Conservation (phyloP, 2,113 vertebrate genomes). For the Anolis sagrei region DNA sequence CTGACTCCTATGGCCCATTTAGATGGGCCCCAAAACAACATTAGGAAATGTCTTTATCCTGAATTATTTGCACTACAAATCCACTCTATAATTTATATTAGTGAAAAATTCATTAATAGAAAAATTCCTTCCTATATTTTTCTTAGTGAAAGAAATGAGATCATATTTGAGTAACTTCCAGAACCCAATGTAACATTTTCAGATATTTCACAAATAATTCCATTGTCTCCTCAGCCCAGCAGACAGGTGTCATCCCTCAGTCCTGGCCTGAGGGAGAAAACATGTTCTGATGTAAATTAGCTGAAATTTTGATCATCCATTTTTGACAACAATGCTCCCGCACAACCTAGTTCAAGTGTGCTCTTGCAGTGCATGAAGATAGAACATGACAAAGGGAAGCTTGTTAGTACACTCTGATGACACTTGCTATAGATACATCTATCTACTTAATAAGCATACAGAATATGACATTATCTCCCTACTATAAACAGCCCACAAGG, state of each 20-base stretch:
- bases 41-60: no score
- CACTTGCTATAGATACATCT: rapidly evolving
- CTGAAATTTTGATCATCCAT: background rate
- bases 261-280: background rate
- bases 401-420: background rate
- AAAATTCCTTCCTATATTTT: background rate
- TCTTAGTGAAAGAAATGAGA: background rate
- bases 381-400: background rate
- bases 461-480: rapidly evolving
- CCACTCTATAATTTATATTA: background rate
- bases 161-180: background rate
- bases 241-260: background rate
- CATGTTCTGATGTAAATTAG: slow-evolving; percentile 5
- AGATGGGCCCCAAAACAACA: no score
- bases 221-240: background rate
- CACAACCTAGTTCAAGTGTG: background rate
- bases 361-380: background rate
- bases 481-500: background rate
- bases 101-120: background rate
- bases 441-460: background rate
- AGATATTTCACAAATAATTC: slow-evolving; percentile 18
- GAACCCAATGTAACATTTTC: slow-evolving; percentile 23
- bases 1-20: no score
- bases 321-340: background rate
- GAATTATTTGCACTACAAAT: background rate